These are phyloP conservation scores for Notarius lentiginosus DNA, from an alignment of 2,113 vertebrate genomes.

Conservation along the genomic window DNA sequence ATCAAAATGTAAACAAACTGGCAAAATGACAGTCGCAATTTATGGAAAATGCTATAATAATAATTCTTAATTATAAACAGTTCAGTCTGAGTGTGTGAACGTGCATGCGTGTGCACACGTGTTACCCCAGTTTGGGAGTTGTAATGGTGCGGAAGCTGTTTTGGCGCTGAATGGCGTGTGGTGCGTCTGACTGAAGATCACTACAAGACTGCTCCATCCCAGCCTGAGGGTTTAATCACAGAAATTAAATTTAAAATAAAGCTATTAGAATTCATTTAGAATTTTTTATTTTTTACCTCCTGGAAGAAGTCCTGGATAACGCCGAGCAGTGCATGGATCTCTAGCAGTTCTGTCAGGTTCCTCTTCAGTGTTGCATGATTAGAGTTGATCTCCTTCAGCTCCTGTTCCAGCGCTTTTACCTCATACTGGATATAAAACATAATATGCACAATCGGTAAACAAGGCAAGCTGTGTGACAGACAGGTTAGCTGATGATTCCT, in stretches of 20 bases:
- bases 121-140: conserved; percentile 53
- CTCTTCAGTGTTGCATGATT: conserved; percentile 56
- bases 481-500: not conserved
- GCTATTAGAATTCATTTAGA: not conserved
- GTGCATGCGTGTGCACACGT: not conserved
- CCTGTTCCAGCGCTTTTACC: conserved; percentile 59
- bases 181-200: conserved; percentile 54
- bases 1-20: no score
- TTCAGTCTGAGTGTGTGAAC: not conserved
- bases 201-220: conserved; percentile 50
- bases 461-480: not conserved
- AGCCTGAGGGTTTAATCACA: conserved; percentile 38
- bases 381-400: conserved; percentile 61
- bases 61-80: no score
- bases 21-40: no score
- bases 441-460: not conserved
- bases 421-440: not conserved
- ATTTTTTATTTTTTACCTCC: conserved; percentile 44
- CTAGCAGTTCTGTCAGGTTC: conserved; percentile 59
- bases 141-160: conserved; percentile 49
- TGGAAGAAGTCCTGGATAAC: conserved; percentile 62
- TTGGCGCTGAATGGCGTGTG: conserved; percentile 25
- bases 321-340: conserved; percentile 59
- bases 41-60: no score
- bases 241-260: not conserved